Evolutionary conservation across 1,140 invertebrate species (phyloP).

Genomic region (Dreissena rostriformis): DNA sequence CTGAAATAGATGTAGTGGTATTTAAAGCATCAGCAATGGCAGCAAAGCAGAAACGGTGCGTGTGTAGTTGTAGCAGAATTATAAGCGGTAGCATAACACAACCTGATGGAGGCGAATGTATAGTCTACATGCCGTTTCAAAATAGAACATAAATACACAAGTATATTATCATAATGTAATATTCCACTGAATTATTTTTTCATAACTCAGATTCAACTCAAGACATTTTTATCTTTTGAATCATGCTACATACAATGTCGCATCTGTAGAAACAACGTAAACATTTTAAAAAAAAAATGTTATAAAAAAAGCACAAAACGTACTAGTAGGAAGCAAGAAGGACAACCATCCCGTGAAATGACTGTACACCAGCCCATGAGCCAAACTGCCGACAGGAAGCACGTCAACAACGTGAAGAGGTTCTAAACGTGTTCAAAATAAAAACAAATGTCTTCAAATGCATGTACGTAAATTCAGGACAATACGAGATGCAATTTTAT

Average conservation of each 20-base stretch:
- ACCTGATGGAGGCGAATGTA: no score
- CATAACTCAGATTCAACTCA: not conserved
- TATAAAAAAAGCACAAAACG: not conserved
- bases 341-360: not conserved
- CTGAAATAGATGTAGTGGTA: not conserved
- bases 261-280: not conserved
- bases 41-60: not conserved
- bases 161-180: not conserved
- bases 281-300: not conserved
- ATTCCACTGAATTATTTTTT: not conserved
- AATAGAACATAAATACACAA: not conserved
- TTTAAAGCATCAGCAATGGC: not conserved
- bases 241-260: not conserved
- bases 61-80: no score
- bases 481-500: no score
- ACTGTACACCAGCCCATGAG: not conserved
- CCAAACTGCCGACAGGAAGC: not conserved
- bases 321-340: not conserved
- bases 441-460: no score
- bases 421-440: not conserved
- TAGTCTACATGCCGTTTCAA: not conserved
- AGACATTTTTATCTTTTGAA: not conserved
- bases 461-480: no score
- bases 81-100: no score
- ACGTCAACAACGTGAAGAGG: not conserved